A percentile compares a stretch with the other conserved stretches of the same genome.
These are phyloP conservation scores for Pangasius macronema DNA, from an alignment of 2,797 vertebrate genomes.

Conservation along the genomic window DNA sequence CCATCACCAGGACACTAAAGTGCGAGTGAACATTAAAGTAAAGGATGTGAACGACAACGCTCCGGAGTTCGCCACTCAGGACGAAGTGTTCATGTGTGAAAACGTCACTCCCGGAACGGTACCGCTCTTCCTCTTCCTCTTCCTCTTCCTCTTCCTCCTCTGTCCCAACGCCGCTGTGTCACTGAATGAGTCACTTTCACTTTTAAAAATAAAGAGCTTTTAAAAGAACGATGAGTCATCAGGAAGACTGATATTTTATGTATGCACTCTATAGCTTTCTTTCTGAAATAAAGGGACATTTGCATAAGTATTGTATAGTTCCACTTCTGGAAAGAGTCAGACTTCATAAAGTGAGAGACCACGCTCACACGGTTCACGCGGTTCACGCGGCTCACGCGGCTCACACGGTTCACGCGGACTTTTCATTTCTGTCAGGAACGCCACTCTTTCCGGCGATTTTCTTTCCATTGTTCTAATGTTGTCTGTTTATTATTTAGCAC, in stretches of 20 bases:
- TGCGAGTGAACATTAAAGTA: constrained; percentile 89
- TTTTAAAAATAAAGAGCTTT: neutral
- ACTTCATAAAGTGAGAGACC: neutral
- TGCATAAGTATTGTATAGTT: neutral
- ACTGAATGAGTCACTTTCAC: neutral
- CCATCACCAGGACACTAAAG: constrained; percentile 91
- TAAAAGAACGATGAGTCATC: neutral
- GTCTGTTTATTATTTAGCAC: neutral
- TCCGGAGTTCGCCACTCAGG: constrained; percentile 86
- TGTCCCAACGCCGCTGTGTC: neutral
- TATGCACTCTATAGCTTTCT: neutral
- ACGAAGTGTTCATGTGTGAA: constrained; percentile 93
- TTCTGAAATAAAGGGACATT: neutral
- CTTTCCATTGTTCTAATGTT: neutral
- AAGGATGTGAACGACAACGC: constrained; percentile 91
- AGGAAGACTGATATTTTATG: neutral
- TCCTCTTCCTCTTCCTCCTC: neutral
- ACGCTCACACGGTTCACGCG: neutral
- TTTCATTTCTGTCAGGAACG: neutral
- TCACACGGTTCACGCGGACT: neutral
- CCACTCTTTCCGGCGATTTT: neutral
- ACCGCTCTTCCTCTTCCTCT: constrained; percentile 37
- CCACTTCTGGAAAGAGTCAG: neutral
- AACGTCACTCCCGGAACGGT: constrained; percentile 86
- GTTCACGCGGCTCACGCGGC: too few species aligned